Conservation (phyloP, 2,797 vertebrate genomes). For the Cynopterus sphinx region DNA sequence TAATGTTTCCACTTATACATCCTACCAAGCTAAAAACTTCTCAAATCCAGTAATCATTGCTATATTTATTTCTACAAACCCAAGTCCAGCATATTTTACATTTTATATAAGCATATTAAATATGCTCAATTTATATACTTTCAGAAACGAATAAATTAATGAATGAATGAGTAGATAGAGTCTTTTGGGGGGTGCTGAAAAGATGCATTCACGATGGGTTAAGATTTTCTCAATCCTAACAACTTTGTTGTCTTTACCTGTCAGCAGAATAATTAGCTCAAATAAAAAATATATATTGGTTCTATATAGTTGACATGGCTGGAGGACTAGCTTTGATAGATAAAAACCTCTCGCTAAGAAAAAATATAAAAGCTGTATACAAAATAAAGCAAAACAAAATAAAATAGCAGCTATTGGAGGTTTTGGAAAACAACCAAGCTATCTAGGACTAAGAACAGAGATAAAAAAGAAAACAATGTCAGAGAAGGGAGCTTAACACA, state of each 20-base stretch:
- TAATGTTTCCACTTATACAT: conserved; percentile 10
- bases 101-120: background rate
- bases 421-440: background rate
- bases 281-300: background rate
- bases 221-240: background rate
- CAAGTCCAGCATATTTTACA: background rate
- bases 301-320: background rate
- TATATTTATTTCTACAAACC: conserved; percentile 18
- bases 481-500: background rate
- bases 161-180: background rate
- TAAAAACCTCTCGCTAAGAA: conserved; percentile 13
- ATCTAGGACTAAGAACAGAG: background rate
- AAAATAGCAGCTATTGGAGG: background rate
- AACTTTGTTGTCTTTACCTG: background rate
- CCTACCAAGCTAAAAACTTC: background rate
- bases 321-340: background rate
- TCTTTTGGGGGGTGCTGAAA: background rate
- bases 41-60: background rate
- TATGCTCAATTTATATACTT: background rate
- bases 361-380: background rate
- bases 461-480: background rate
- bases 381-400: background rate
- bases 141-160: background rate
- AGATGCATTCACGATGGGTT: background rate
- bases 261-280: conserved; percentile 32